Base-by-base conservation (phyloP, 1,140 invertebrate genomes). In the Antheraea mylitta region DNA sequence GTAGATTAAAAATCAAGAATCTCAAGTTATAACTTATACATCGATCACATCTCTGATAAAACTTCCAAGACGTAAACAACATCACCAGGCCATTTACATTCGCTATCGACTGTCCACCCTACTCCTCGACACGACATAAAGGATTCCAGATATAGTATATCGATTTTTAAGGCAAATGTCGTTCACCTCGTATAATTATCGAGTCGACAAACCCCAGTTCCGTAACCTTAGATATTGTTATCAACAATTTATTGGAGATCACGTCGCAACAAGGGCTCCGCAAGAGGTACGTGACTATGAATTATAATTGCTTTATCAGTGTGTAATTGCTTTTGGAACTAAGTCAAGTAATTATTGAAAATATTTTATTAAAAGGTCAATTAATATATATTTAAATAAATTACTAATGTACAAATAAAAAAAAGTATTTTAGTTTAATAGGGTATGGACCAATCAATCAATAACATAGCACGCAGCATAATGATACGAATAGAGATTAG, bases 131-230 rank as follows among this genome's bases (percentile, higher is more conserved):
- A 2, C 38, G 4, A 18, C 18, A 48, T 11, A 59, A 59, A 66
- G 65, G 65, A 30, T 9, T 65, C 64, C 18, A 48, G 30, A 37
- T 66, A 37, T 30, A 53, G 22, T 30, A 30, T 10, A 74, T 71
- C 66, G 72, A 74, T 74, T 72, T 63, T 45, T 70, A 58, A 36
- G 13, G 38, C 42, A 16, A 30, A 66, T 70, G 72, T 64, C 72
- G 66, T 70, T 73, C 65, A 73, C 68, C 72, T 53, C 65, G 22
- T n/a, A 18, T 38, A 68, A 45, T 65, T 61, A 67, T 67, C 59
- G 65, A 64, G 36, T 70, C 66, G 68, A 60, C 69, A 67, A 66
- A 66, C 65, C 19, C 19, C 37, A 59, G 65, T 66, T 58, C 48
- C 53, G 65, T 66, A 66, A 66, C 53, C 48, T 66, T 66, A 66